Evolutionary conservation across 2,888 invertebrate species (phyloP), one percentile per base, ranked within the genome.

Genomic region (Heliconius cydno): DNA sequence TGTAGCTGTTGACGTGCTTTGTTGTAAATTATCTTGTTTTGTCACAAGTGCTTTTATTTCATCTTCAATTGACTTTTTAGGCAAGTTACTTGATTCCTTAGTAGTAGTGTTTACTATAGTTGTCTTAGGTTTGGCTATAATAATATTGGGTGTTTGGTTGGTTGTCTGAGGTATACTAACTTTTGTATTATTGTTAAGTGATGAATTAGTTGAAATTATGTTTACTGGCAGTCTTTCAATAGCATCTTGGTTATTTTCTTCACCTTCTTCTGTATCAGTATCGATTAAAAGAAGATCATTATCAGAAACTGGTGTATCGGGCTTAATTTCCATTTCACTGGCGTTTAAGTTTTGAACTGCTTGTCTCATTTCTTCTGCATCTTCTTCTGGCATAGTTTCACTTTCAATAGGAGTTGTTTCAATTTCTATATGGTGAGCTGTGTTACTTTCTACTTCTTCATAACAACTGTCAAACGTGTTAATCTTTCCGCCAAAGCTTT

Each of bases 251-350:
- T 95, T 87, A 41, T 89, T 89, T 87, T 97, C 97, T 75, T 96
- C 96, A 57, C 94, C 94, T 87, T 98, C 98, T 87, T 98, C 98
- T 13, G 97, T 97, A 86, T 98, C 98, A 0, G 98, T 98, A 88
- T 98, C 98, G 80, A 98, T 98, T 90, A 98, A 97, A 90, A 98
- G 97, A 34, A 98, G 92, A 86, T 98, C 98, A 87, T 96, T 96
- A 87, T 98, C 98, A 70, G 98, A 98, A 85, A 97, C 97, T 7
- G 98, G 98, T 0, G 98, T 98, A 80, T 98, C 98, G 0, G 97
- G 98, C 90, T 98, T 98, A 77, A 96, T 95, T 86, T 97, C 97
- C 90, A 97, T 94, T 88, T 96, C 97, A 88, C 96, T 95, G 19
- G 96, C 96, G 86, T 97, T 97, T 34, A 98, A 92, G 88, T 97